phyloP scores from a whole-genome alignment of 2,888 invertebrate genomes.

The Steinernema scapterisci region DNA sequence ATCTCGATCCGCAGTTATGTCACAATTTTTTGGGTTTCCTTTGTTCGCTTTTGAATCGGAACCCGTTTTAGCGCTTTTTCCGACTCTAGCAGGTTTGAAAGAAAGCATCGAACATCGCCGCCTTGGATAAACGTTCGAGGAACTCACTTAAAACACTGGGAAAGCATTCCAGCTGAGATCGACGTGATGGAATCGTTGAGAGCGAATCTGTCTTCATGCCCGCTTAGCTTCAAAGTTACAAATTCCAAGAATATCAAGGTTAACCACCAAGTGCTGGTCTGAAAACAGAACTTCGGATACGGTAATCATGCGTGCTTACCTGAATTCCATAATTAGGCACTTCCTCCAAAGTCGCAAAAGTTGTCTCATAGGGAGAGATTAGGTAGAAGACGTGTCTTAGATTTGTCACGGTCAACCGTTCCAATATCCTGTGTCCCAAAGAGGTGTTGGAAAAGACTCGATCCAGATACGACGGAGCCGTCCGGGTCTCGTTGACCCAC shows the following conservation, averaged over 20 bases:
- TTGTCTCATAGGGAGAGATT: conserved; percentile 64
- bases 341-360: conserved; percentile 51
- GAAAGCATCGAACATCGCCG: not conserved
- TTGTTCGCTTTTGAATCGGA: too few relatives aligned
- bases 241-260: conserved; percentile 53
- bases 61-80: not conserved
- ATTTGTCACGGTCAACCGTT: conserved; percentile 54
- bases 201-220: conserved; percentile 62
- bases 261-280: conserved; percentile 65
- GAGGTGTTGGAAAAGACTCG: conserved; percentile 65
- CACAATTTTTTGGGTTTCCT: too few relatives aligned
- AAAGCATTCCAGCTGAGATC: conserved; percentile 65
- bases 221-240: conserved; percentile 44
- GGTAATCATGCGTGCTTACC: too few relatives aligned
- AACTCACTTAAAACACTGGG: conserved; percentile 65
- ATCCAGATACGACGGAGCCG: conserved; percentile 38
- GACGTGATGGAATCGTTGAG: conserved; percentile 65
- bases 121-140: not conserved
- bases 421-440: conserved; percentile 56
- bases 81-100: not conserved
- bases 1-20: too few relatives aligned
- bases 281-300: too few relatives aligned
- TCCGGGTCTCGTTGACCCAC: not conserved
- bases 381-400: conserved; percentile 64
- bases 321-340: conserved; percentile 67